A percentile compares a stretch with the other conserved stretches of the same genome.
Evolutionary conservation across 2,113 vertebrate species (phyloP).

Genomic region (Dolichallabes microphthalmus): DNA sequence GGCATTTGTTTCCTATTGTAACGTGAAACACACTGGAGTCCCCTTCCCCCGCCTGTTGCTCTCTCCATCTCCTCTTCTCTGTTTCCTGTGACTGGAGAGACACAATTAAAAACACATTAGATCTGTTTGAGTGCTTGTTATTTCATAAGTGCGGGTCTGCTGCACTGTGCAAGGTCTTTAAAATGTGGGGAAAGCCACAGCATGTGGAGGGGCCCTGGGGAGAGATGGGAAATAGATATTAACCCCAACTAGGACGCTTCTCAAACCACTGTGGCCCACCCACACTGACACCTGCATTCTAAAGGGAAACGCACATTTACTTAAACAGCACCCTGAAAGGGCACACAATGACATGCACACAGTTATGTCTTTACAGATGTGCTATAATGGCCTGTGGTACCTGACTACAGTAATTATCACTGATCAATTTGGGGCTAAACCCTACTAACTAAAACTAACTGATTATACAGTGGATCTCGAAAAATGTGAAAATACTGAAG

Average conservation of each 20-base stretch:
- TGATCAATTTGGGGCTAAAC: background rate
- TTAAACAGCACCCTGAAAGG: constrained; percentile 46
- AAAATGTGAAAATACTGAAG: background rate
- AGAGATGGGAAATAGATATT: constrained; percentile 80
- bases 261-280: constrained; percentile 71
- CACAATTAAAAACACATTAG: constrained; percentile 82
- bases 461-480: background rate
- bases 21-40: constrained; percentile 72
- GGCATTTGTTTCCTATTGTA: constrained; percentile 67
- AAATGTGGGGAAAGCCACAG: constrained; percentile 65
- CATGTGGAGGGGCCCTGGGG: constrained; percentile 71
- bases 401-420: background rate
- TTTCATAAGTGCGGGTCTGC: constrained; percentile 73
- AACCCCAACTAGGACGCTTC: constrained; percentile 68
- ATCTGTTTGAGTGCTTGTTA: constrained; percentile 79
- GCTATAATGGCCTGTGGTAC: background rate
- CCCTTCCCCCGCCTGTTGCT: constrained; percentile 28
- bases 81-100: constrained; percentile 65
- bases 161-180: constrained; percentile 32
- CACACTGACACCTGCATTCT: constrained; percentile 61
- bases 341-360: constrained; percentile 1
- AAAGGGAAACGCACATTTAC: constrained; percentile 48
- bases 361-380: background rate
- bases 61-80: constrained; percentile 32
- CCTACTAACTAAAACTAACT: background rate